Percentiles rank a stretch among this genome's conserved stretches.
phyloP scores from a whole-genome alignment of 2,113 vertebrate genomes.

The Pelecanus crispus region DNA sequence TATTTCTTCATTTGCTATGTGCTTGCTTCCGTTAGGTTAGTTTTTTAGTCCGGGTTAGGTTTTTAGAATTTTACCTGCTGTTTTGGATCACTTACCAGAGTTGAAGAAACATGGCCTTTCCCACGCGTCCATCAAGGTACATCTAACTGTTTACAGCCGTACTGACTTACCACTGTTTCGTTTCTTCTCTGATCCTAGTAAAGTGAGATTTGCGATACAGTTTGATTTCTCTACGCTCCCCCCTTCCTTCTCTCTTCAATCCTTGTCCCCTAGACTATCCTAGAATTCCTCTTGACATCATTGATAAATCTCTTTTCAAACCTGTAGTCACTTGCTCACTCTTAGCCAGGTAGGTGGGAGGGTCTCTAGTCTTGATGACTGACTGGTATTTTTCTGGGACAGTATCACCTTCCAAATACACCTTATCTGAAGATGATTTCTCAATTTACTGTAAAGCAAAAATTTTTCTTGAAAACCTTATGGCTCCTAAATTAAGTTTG shows the following conservation, averaged over 20 bases:
- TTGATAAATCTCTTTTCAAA: not conserved
- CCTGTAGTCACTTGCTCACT: not conserved
- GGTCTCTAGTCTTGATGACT: not conserved
- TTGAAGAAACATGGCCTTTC: not conserved
- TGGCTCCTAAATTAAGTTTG: not conserved
- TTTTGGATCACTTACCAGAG: not conserved
- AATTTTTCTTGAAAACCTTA: not conserved
- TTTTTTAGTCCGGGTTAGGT: not conserved
- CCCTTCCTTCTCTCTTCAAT: not conserved
- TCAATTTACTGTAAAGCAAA: not conserved
- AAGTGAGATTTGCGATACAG: not conserved
- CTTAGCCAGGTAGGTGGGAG: not conserved
- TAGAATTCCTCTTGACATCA: not conserved
- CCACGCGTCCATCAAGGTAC: not conserved
- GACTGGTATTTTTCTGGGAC: not conserved
- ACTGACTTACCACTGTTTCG: not conserved
- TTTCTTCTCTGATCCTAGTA: not conserved
- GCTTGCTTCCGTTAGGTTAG: not conserved
- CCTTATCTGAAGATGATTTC: not conserved
- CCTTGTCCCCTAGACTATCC: not conserved
- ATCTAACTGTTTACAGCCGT: not conserved
- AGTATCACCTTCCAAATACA: not conserved
- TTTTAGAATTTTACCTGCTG: not conserved
- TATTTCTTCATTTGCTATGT: not conserved
- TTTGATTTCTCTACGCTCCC: not conserved